A percentile compares a stretch with the other conserved stretches of the same genome.
Evolutionary conservation across 2,888 invertebrate species (phyloP).

Genomic region (Acleris literana): DNA sequence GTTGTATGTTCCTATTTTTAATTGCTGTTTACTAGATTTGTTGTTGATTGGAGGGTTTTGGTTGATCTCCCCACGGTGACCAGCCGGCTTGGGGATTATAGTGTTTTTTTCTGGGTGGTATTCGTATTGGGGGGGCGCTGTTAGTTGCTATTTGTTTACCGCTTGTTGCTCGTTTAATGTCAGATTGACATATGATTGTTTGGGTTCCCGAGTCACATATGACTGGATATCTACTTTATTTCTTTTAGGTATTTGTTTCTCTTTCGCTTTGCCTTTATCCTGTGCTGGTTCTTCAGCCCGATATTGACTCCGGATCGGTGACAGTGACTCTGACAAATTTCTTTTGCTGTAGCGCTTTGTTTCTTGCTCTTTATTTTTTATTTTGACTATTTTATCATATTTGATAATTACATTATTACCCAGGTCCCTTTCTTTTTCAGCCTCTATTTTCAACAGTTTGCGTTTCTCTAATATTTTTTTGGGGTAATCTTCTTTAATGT

Average conservation of each 20-base stretch:
- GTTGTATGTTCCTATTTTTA: background rate
- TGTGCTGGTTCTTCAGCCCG: background rate
- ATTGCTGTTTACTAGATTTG: background rate
- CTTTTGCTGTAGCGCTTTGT: background rate
- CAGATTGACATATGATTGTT: background rate
- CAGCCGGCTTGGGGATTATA: background rate
- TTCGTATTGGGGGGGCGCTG: background rate
- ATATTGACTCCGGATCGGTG: background rate
- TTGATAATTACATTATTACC: background rate
- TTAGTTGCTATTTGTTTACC: background rate
- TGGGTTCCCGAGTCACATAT: background rate
- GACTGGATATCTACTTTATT: conserved; percentile 1
- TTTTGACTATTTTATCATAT: background rate
- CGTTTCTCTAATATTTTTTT: background rate
- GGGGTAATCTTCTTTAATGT: background rate
- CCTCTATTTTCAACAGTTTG: background rate
- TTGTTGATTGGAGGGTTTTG: background rate
- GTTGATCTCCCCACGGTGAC: background rate
- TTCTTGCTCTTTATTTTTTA: background rate
- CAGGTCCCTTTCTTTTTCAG: background rate
- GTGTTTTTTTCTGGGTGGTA: too few relatives aligned
- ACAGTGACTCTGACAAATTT: background rate
- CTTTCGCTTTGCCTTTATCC: background rate
- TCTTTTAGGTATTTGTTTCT: background rate
- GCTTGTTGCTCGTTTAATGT: background rate